Evolutionary conservation across 2,797 vertebrate genomes (phyloP), one percentile per base, ranked within the genome.

Genomic region (Lacerta agilis): DNA sequence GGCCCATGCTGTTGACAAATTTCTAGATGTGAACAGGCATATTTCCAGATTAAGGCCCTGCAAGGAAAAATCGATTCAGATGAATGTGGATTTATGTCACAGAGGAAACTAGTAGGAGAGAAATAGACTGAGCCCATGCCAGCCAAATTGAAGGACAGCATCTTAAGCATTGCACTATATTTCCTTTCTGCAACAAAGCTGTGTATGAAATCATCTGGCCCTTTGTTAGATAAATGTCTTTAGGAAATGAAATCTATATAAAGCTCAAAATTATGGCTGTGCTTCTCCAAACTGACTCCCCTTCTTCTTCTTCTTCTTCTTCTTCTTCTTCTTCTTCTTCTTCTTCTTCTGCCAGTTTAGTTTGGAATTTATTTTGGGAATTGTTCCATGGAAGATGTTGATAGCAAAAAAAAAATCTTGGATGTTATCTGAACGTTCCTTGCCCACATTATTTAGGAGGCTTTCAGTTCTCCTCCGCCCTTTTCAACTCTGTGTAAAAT

Each of bases 401-500:
- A 29, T 81, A 69, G 27, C 15, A 49, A 49, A 49, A 15, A 49
- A 55, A 6, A 86, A 79, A 64, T 93, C 91, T 49, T 88, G 33
- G 80, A 87, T 72, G 58, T 86, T 83, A 92, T 91, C 79, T 92
- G 91, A 78, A 92, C 55, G 86, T 94, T 90, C 81, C 66, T 73
- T 93, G 86, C 55, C 82, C 93, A 85, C 58, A 87, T 89, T 94
- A 87, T 91, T 86, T 85, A 76, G 88, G 67, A 79, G 80, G 87
- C 92, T 90, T 69, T 0, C 5, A 91, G 94, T 94, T 95, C 90
- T 92, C 77, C 84, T 88, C 55, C 90, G 84, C 75, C 75, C 49
- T 43, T 91, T 85, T 87, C 77, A 67, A 85, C 72, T 38, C 86
- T 75, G 20, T 93, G 79, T 92, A 95, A 96, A 93, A 93, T 94